Evolutionary conservation across 2,888 invertebrate genomes (phyloP).

Genomic region (Pegoplata infirma): DNA sequence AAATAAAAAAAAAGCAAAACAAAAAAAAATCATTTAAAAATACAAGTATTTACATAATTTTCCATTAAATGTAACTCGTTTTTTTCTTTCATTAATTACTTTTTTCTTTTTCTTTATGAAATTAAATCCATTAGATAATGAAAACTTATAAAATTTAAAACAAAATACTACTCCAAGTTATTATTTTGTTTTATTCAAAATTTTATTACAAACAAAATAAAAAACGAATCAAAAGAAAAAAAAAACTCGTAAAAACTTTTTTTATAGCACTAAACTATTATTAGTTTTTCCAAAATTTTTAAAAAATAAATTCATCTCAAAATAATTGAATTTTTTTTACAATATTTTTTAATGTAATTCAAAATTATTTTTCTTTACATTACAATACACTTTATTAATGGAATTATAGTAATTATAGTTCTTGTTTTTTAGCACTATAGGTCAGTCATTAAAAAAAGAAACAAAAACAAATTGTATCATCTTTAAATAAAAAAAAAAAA

Average conservation of each 20-base stretch:
- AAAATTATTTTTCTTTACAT: slow-evolving; percentile 25
- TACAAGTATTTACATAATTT: slow-evolving; percentile 54
- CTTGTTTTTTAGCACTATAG: slow-evolving; percentile 47
- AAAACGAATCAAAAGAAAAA: neutral
- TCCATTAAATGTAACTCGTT: slow-evolving; percentile 36
- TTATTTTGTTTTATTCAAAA: slow-evolving; percentile 5
- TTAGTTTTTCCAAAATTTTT: too few species aligned
- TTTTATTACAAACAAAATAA: neutral
- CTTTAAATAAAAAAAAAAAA: slow-evolving; percentile 24
- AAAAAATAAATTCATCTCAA: neutral
- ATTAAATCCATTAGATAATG: slow-evolving; percentile 14
- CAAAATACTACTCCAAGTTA: neutral
- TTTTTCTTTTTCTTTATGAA: slow-evolving; percentile 8
- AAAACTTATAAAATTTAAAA: slow-evolving; percentile 12
- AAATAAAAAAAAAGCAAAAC: too few species aligned
- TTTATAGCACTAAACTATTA: neutral
- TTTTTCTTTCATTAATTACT: slow-evolving; percentile 7
- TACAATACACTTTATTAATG: slow-evolving; percentile 25
- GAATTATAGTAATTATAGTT: slow-evolving; percentile 50
- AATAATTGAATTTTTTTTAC: neutral
- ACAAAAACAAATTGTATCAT: slow-evolving; percentile 49
- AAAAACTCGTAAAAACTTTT: neutral
- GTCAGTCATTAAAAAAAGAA: slow-evolving; percentile 49
- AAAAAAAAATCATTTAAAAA: slow-evolving; percentile 41
- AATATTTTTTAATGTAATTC: slow-evolving; percentile 19